Evolutionary conservation across 2,113 vertebrate genomes (phyloP), one percentile per base, ranked within the genome.

Genomic region (Pteropus alecto): DNA sequence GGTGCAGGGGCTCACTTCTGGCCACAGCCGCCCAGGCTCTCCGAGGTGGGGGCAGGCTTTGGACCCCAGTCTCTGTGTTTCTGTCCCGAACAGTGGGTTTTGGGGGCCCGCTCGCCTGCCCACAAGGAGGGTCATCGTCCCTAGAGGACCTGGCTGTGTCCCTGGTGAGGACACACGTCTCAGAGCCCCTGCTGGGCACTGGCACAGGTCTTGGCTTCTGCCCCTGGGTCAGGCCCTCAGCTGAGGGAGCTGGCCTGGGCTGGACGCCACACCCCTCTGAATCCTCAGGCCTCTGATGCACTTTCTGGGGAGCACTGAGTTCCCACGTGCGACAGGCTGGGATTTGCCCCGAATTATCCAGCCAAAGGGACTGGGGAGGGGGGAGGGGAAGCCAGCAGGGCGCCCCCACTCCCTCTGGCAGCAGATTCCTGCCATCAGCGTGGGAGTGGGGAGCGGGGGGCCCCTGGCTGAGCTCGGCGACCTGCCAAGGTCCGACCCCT

Each of bases 241-340:
- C 8, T 1, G 2, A 61, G 67, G 70, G 16, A 2, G 43, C 82
- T 21, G 15, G 73, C 1, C 12, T 0, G 0, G 6, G 5, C 26
- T 26, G 60, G 82, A 71, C 5, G 24, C n/a, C 63, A 5, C 26
- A 8, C 38, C 61, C 13, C 48, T 48, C n/a, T 0, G 11, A 2
- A 5, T 33, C 30, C 56, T 51, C 12, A 0, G 14, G 68, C 87
- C 0, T 13, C 28, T 0, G 16, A 6, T 0, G 3, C 5, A 6
- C 41, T 2, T 14, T 65, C 33, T 13, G 22, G 60, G 61, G 2
- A 9, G 14, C 7, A 5, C 0, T 8, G 84, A n/a, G 38, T 51
- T 16, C 61, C 15, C 8, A 11, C 86, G 54, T 11, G 56, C 0
- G 11, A 5, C 0, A 0, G 26, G 38, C 70, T 22, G 65, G 76